These are phyloP conservation scores for Lasioglossum lativentre DNA, from an alignment of 2,888 invertebrate species.

Conservation along the genomic window DNA sequence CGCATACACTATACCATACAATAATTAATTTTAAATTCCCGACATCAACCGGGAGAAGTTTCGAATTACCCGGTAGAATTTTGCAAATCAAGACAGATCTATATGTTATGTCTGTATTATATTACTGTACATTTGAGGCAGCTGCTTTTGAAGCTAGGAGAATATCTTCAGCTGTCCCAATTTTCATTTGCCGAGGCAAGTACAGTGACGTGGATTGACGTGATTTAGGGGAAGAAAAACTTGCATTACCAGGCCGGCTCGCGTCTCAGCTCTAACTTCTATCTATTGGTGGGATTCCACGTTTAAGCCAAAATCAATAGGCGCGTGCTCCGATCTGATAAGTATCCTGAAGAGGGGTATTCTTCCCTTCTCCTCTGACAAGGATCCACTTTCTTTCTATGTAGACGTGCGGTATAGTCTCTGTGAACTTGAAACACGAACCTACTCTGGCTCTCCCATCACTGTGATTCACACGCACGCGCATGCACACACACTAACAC, in stretches of 20 bases:
- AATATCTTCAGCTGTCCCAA: background rate
- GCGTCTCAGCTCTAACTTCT: constrained; percentile 64
- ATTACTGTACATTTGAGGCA: background rate
- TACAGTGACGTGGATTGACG: constrained; percentile 56
- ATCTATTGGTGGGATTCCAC: constrained; percentile 61
- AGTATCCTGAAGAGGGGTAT: constrained; percentile 57
- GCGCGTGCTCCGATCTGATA: constrained; percentile 68
- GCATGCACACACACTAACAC: background rate
- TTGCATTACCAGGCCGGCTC: constrained; percentile 51
- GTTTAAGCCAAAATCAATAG: constrained; percentile 72
- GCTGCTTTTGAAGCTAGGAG: background rate
- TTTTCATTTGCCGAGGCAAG: constrained; percentile 13
- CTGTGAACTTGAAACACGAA: constrained; percentile 3
- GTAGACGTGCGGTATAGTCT: background rate
- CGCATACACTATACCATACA: background rate
- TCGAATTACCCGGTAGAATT: background rate
- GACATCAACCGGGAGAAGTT: background rate
- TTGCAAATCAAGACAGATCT: background rate
- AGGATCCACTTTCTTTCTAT: constrained; percentile 36
- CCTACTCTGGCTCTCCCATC: background rate
- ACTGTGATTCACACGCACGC: background rate
- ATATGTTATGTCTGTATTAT: background rate
- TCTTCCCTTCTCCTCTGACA: constrained; percentile 24
- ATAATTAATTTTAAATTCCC: background rate
- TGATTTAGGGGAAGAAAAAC: constrained; percentile 53